Percentiles rank a stretch among this genome's conserved stretches.
These are phyloP conservation scores for Anisognathus igniventris DNA, from an alignment of 2,797 vertebrate genomes.

Conservation along the genomic window DNA sequence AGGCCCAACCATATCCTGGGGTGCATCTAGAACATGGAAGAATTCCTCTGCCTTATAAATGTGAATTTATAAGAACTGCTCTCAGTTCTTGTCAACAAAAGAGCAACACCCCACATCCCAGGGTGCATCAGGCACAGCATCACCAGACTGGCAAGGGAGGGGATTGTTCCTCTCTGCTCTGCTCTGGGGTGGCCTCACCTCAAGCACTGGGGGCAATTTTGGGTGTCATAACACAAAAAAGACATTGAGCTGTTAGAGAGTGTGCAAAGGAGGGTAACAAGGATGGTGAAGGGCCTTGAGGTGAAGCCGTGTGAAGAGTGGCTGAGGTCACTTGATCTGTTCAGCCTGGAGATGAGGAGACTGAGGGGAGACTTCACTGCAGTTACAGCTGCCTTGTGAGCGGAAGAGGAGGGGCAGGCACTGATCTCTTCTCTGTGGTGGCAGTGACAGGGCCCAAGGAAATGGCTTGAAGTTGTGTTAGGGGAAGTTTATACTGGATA, in stretches of 20 bases:
- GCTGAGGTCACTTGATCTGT: background rate
- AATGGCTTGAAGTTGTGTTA: background rate
- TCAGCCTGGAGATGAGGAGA: background rate
- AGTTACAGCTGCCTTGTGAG: background rate
- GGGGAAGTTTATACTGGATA: background rate
- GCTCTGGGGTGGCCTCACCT: fast-evolving
- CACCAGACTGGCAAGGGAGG: fast-evolving
- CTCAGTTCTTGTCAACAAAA: background rate
- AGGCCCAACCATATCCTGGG: background rate
- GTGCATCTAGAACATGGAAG: background rate
- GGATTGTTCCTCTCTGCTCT: background rate
- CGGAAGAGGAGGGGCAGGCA: background rate
- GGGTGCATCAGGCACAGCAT: background rate
- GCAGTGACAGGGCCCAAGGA: background rate
- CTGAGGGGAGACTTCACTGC: fast-evolving
- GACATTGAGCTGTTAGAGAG: fast-evolving
- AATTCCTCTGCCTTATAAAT: background rate
- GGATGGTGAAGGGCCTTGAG: background rate
- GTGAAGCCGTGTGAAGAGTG: fast-evolving
- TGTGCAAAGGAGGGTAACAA: no score
- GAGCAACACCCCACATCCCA: background rate
- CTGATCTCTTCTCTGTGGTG: background rate
- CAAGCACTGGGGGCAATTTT: fast-evolving
- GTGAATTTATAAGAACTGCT: fast-evolving
- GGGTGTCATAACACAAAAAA: fast-evolving